Base-by-base conservation (phyloP, 92 coral and sea anemone species). In the Palythoa heliodiscus region DNA sequence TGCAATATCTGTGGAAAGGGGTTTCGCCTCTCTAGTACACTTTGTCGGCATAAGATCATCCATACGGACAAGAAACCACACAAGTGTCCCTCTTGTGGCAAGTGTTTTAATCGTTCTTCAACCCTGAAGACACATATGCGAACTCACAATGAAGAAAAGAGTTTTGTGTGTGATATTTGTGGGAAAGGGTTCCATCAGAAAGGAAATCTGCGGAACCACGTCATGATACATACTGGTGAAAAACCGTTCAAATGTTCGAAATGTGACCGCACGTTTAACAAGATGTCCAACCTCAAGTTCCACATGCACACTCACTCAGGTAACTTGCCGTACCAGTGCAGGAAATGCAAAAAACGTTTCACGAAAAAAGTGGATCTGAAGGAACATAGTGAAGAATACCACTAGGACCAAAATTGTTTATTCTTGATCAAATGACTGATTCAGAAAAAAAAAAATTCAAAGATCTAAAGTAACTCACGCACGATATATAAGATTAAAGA, bases 1-100 rank as follows among this genome's bases (percentile, higher is more conserved):
- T 97, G 99, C 63, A 95, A 97, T 87, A 94, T 97, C 11, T 97
- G 99, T 63, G 99, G 99, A 15, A 97, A 97, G 71, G 99, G 99
- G 1, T 97, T 97, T 86, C 98, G 99, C 23, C 94, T 97, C 17
- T 97, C 99, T 17, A 97, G 99, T 71, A 97, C 99, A 7, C 80
- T 97, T 20, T 97, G 99, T 73, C 89, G 99, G 48, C 99, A 97
- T 81, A 97, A 97, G 84, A 97, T 97, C 75, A 97, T 97, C 63
- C 99, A 97, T 89, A 97, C 99, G 4, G 96, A 95, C 87, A 95
- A 94, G 80, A 97, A 97, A 53, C 99, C 99, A 11, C 99, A 97
- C 83, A 92, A 94, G 37, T 97, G 99, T 29, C 92, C 93, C 10
- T 88, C 91, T 40, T 97, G 99, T 71, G 84, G 78, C 67, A 97